Evolutionary conservation across 2,888 invertebrate species (phyloP), one percentile per base, ranked within the genome.

Genomic region (Embidobia sp.): DNA sequence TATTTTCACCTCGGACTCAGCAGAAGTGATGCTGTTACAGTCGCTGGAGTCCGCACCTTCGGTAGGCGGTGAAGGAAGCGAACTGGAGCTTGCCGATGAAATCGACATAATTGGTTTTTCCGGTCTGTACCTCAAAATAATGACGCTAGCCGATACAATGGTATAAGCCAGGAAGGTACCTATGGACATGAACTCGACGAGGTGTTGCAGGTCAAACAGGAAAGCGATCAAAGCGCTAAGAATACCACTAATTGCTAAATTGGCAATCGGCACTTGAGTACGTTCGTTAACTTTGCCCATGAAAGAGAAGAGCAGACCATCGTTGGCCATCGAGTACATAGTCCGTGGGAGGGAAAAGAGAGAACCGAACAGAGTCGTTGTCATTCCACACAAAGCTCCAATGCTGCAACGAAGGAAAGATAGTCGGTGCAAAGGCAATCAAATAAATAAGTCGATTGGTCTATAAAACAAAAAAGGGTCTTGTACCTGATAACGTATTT

Each of bases 121-220:
- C 0, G 95, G 95, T 2, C 94, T 91, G 85, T 97, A 97, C 44
- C 97, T 92, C 57, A 97, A 90, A 48, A 97, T 94, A 59, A 98
- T 96, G 3, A 97, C 96, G 75, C 95, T 95, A 8, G 96, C 96
- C 79, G 97, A 96, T 1, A 98, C 97, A 77, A 97, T 96, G 1
- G 97, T 97, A 87, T 97, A 97, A 0, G 97, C 96, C 82, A 96
- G 89, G 51, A 97, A 91, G 0, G 96, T 96, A 0, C 96, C 96
- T 84, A 98, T 97, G 1, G 97, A 97, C 96, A 98, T 97, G 86
- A 98, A 97, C 86, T 98, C 97, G 0, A 98, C 97, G 35, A 98
- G 91, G 81, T 96, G 96, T 82, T 96, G 94, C 80, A 98, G 91
- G 89, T 98, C 97, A 84, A 97, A 96, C 29, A 97, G 88, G 33